phyloP scores from a whole-genome alignment of 1,140 invertebrate genomes.

The Ridgeia piscesae region DNA sequence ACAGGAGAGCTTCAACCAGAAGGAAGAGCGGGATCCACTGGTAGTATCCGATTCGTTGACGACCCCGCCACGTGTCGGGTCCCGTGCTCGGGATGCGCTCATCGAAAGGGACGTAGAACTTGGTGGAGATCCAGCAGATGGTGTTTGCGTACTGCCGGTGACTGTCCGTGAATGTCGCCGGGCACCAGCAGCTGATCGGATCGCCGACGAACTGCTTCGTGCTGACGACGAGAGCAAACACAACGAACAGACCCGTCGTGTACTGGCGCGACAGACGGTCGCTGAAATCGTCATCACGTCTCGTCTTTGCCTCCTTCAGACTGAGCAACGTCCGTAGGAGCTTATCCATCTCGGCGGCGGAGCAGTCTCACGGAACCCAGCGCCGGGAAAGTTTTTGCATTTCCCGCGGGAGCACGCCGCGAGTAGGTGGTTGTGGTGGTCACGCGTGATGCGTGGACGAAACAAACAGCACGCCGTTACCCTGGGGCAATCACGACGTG shows the following conservation, averaged over 20 bases:
- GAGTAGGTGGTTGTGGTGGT: not conserved
- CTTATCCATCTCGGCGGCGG: slow-evolving; percentile 20
- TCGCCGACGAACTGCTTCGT: slow-evolving; percentile 63
- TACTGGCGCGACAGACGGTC: slow-evolving; percentile 63
- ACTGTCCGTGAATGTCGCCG: slow-evolving; percentile 57
- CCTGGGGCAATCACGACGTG: not conserved
- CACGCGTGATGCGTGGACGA: not conserved
- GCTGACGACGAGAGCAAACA: slow-evolving; percentile 61
- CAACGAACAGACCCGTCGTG: slow-evolving; percentile 61
- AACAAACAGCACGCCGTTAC: not conserved
- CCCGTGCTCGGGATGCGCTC: slow-evolving; percentile 41
- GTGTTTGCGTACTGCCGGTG: slow-evolving; percentile 59
- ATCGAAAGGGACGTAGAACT: slow-evolving; percentile 56
- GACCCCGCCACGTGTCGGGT: slow-evolving; percentile 27
- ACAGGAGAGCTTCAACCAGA: slow-evolving; percentile 62
- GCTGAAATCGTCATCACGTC: slow-evolving; percentile 63
- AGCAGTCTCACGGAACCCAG: too few species aligned
- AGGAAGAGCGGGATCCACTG: slow-evolving; percentile 59
- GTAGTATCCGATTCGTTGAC: slow-evolving; percentile 30
- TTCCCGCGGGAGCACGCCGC: not conserved
- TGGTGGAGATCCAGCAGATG: slow-evolving; percentile 58
- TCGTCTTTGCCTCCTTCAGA: slow-evolving; percentile 43
- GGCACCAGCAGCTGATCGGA: slow-evolving; percentile 59
- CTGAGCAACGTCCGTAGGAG: slow-evolving; percentile 19
- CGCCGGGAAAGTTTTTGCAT: not conserved